A percentile compares a stretch with the other conserved stretches of the same genome.
Conservation (phyloP, 1,140 invertebrate genomes). For the Lepidostoma basale region DNA sequence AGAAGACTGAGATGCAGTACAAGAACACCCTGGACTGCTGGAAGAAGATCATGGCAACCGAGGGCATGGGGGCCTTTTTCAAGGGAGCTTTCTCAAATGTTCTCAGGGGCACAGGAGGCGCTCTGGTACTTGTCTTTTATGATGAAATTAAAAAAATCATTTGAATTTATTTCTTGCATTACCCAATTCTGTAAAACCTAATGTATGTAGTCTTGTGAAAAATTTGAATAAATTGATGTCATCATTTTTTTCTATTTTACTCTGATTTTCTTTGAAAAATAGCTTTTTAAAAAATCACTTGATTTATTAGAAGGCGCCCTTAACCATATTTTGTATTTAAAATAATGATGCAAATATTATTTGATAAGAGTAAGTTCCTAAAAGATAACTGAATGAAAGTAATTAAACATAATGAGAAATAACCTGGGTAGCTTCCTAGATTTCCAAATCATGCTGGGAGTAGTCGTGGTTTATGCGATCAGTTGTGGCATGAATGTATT, state of each 20-base stretch:
- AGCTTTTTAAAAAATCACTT: too few species aligned
- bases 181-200: not conserved
- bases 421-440: too few species aligned
- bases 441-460: too few species aligned
- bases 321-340: too few species aligned
- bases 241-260: not conserved
- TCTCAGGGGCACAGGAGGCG: constrained; percentile 77
- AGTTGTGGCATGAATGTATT: too few species aligned
- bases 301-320: too few species aligned
- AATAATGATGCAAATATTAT: too few species aligned
- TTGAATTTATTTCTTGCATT: constrained; percentile 46
- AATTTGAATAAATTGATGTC: not conserved
- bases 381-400: too few species aligned
- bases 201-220: not conserved
- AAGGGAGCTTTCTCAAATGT: constrained; percentile 83
- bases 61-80: constrained; percentile 80
- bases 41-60: constrained; percentile 74
- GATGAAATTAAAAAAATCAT: constrained; percentile 71
- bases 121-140: constrained; percentile 78
- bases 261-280: too few species aligned
- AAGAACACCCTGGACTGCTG: constrained; percentile 84
- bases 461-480: too few species aligned
- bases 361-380: too few species aligned
- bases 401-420: too few species aligned
- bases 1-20: constrained; percentile 71